Conservation (phyloP, 1,140 invertebrate species). For the Venustaconcha ellipsiformis region DNA sequence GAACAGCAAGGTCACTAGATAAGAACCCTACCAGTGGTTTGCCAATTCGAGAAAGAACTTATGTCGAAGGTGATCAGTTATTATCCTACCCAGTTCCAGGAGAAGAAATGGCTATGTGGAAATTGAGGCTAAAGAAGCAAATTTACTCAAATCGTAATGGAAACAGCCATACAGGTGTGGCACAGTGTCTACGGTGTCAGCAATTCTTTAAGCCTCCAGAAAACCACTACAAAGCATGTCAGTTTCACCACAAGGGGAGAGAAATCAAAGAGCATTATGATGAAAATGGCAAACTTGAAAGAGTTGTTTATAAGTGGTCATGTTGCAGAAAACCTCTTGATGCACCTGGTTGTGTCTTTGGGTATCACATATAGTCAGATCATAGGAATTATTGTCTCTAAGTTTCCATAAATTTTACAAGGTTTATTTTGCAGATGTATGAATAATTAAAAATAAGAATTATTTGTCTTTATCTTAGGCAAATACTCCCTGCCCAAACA, state of each 20-base stretch:
- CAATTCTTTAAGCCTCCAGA: constrained; percentile 45
- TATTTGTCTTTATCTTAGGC: no score
- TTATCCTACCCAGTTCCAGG: constrained; percentile 25
- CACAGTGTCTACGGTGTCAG: constrained; percentile 61
- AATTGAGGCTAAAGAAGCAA: constrained; percentile 29
- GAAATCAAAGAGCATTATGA: constrained; percentile 49
- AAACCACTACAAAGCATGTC: constrained; percentile 49
- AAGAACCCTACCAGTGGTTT: neutral
- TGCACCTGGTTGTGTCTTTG: constrained; percentile 43
- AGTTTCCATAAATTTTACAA: no score
- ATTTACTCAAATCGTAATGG: constrained; percentile 24
- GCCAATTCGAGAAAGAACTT: constrained; percentile 33
- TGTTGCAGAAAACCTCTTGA: constrained; percentile 50
- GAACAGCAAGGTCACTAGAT: neutral
- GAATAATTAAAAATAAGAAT: no score
- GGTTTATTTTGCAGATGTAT: no score
- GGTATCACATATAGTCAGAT: constrained; percentile 40
- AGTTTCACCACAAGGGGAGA: constrained; percentile 51
- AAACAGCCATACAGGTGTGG: constrained; percentile 20
- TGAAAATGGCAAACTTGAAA: constrained; percentile 41
- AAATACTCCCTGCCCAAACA: no score
- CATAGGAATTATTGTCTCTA: neutral
- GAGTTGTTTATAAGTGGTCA: constrained; percentile 50
- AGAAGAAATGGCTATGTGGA: constrained; percentile 38
- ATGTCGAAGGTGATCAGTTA: constrained; percentile 46